Evolutionary conservation across 2,797 vertebrate species (phyloP).

Genomic region (Chloroceryle amazona): DNA sequence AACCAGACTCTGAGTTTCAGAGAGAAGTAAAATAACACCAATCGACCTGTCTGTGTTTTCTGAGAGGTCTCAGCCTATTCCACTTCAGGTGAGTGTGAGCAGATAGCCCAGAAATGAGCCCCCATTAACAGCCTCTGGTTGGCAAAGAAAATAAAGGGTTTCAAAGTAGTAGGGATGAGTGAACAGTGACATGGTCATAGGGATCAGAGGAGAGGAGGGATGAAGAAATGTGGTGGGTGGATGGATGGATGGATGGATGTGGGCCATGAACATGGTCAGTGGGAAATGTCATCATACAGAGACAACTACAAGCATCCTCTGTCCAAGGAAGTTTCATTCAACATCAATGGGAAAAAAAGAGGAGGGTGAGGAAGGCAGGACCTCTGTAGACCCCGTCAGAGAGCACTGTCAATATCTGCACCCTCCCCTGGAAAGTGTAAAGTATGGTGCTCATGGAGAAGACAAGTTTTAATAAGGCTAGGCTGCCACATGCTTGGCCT

Average conservation of each 20-base stretch:
- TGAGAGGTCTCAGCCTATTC: neutral
- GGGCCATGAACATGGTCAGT: accelerated
- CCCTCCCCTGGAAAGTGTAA: neutral
- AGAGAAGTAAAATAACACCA: neutral
- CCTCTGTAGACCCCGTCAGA: neutral
- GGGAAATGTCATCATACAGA: neutral
- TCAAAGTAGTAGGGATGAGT: neutral
- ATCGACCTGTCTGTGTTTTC: neutral
- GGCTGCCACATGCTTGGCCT: neutral
- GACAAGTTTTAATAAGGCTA: neutral
- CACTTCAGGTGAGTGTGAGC: neutral
- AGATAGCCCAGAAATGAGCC: neutral
- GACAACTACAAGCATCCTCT: neutral
- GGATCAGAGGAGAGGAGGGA: neutral
- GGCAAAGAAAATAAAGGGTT: neutral
- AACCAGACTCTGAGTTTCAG: neutral
- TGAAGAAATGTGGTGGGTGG: neutral
- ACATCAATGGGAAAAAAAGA: neutral
- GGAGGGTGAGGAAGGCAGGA: neutral
- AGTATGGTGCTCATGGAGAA: neutral
- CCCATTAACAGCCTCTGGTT: neutral
- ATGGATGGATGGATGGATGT: neutral
- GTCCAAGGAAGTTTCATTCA: neutral
- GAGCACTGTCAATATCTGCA: neutral
- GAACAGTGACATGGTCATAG: neutral